Percentiles rank a stretch among this genome's conserved stretches.
These are phyloP conservation scores for Apocrypta bakeri DNA, from an alignment of 1,140 invertebrate genomes.

Conservation along the genomic window DNA sequence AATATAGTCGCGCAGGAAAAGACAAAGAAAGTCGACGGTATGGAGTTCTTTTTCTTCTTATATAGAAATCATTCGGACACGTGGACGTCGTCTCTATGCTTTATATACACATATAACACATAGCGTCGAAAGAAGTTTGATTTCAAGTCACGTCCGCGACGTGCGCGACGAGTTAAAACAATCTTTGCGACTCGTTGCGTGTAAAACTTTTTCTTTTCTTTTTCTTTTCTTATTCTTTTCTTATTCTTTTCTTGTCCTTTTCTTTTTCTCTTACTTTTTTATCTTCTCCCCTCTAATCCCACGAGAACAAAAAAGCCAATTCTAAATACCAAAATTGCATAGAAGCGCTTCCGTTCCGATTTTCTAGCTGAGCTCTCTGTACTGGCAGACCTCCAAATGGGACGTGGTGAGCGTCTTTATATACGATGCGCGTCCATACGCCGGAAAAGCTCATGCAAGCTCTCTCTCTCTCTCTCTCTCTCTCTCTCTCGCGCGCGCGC, in stretches of 20 bases:
- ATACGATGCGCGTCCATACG: conserved; percentile 1
- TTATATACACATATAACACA: no score
- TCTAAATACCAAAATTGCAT: not conserved
- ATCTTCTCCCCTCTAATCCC: no score
- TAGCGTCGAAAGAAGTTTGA: conserved; percentile 17
- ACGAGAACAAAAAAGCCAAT: no score
- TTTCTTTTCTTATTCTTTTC: not conserved
- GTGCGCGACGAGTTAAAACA: conserved; percentile 21
- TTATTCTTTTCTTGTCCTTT: not conserved
- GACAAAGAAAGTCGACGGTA: not conserved
- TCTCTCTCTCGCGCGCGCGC: no score
- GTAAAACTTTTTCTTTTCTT: not conserved
- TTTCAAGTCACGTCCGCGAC: conserved; percentile 44
- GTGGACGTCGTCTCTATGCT: not conserved
- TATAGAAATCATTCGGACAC: conserved; percentile 19
- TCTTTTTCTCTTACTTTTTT: not conserved
- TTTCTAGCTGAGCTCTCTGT: not conserved
- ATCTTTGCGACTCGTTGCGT: not conserved
- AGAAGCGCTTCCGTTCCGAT: not conserved
- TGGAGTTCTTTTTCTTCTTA: conserved; percentile 8
- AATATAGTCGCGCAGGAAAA: not conserved
- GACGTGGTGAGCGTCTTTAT: not conserved
- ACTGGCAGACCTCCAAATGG: conserved; percentile 44
- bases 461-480: no score
- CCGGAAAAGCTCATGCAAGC: not conserved